phyloP scores from a whole-genome alignment of 2,797 vertebrate genomes.

The Ficedula albicollis region DNA sequence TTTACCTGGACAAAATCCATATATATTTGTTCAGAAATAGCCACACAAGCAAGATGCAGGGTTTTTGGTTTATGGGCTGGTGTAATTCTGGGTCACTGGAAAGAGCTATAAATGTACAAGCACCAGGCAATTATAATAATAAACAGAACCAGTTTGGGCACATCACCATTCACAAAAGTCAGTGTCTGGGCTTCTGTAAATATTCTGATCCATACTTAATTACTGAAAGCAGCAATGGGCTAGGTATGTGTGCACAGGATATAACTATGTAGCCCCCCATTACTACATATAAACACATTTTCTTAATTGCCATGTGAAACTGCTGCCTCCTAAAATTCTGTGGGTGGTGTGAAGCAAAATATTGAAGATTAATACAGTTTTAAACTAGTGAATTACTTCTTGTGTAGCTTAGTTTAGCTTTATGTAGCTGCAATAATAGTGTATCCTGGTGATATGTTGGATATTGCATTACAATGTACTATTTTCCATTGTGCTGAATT shows the following conservation, averaged over 20 bases:
- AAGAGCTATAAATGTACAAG: not conserved
- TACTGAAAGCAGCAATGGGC: not conserved
- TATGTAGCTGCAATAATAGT: not conserved
- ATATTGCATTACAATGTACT: slow-evolving; percentile 49
- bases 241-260: not conserved
- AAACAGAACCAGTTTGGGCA: not conserved
- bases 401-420: not conserved
- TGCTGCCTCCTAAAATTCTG: slow-evolving; percentile 7
- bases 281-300: not conserved
- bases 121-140: not conserved
- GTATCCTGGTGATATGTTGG: slow-evolving; percentile 19
- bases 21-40: not conserved
- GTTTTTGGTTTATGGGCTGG: not conserved
- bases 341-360: slow-evolving; percentile 20
- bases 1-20: not conserved
- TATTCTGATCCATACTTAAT: not conserved
- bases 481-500: slow-evolving; percentile 50
- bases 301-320: not conserved
- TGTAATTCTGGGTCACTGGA: not conserved
- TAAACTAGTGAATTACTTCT: slow-evolving; percentile 11
- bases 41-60: not conserved
- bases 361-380: not conserved
- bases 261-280: not conserved
- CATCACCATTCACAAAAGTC: not conserved
- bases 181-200: not conserved